Base-by-base conservation (phyloP, 1,140 invertebrate species). In the Chironomus tepperi region DNA sequence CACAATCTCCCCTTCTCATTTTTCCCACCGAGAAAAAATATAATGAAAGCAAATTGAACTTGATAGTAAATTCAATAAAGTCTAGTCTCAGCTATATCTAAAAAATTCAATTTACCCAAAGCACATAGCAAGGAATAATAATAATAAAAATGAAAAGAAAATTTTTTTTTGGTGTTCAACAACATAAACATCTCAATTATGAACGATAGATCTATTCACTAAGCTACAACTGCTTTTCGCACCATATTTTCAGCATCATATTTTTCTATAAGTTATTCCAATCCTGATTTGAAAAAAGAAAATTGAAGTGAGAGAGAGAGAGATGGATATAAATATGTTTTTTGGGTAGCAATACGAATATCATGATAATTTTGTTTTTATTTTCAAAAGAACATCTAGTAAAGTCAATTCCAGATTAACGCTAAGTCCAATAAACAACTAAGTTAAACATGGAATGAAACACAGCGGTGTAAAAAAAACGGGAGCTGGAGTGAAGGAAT, bases 191-290 rank as follows among this genome's bases (percentile, higher is more conserved):
- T 12, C 47, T 57, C 47, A 57, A 57, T 57, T 57, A 57, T n/a
- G 47, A 57, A n/a, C 24, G 8, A 12, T 57, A 57, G 47, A 57
- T 57, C 47, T 57, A 15, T 57, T 57, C 47, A 57, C 47, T 57
- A 57, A 57, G 47, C 47, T 57, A n/a, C 47, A n/a, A 57, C 47
- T n/a, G 47, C 47, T 57, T n/a, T 57, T 57, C 47, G n/a, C 47
- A 57, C 47, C 47, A 57, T 57, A 57, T 57, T 57, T 57, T 57
- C 47, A 57, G 47, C 15, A 57, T 57, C 47, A 57, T 57, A 57
- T 57, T 57, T 57, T 57, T 57, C 47, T 8, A 12, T 57, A 57
- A 57, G 47, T 57, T 57, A 57, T 57, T 12, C 47, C 47, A 57
- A 57, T 57, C 47, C 47, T 57, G n/a, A 57, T 15, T 57, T n/a